phyloP scores from a whole-genome alignment of 2,888 invertebrate species.

The Habroteleia sp. region DNA sequence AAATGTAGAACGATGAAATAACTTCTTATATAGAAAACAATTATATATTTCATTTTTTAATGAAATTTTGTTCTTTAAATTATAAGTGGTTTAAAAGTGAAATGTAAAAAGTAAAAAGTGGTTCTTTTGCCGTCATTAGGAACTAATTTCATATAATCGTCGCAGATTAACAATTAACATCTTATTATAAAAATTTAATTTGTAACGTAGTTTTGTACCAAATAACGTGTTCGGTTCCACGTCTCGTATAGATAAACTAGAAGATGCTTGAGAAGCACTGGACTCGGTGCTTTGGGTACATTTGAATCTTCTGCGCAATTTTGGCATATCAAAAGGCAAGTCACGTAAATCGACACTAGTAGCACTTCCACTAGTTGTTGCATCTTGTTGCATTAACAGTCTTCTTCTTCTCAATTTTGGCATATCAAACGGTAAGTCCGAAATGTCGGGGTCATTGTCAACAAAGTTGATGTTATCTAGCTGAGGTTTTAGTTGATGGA shows the following conservation, averaged over 20 bases:
- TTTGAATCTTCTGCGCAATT: slow-evolving; percentile 88
- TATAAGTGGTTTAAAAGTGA: no score
- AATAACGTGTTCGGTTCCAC: slow-evolving; percentile 83
- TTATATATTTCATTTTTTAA: no score
- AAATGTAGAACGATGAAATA: no score
- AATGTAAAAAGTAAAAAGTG: no score
- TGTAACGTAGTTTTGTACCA: slow-evolving; percentile 80
- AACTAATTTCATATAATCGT: no score
- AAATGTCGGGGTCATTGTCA: slow-evolving; percentile 84
- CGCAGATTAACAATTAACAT: no score
- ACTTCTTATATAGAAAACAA: no score
- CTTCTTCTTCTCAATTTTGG: slow-evolving; percentile 90
- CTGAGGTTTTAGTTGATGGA: slow-evolving; percentile 83
- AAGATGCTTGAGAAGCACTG: slow-evolving; percentile 90
- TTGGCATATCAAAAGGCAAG: slow-evolving; percentile 96
- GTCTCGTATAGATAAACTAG: slow-evolving; percentile 90
- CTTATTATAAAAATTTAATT: no score
- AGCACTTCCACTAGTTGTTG: slow-evolving; percentile 87
- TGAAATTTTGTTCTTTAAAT: no score
- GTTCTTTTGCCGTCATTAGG: no score
- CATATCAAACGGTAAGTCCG: slow-evolving; percentile 94
- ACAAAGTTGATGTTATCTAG: slow-evolving; percentile 81
- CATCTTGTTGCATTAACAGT: slow-evolving; percentile 85
- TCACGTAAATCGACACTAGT: slow-evolving; percentile 90
- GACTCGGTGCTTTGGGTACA: slow-evolving; percentile 85